Conservation (phyloP, 2,113 vertebrate genomes). For the Sceloporus tristichus region DNA sequence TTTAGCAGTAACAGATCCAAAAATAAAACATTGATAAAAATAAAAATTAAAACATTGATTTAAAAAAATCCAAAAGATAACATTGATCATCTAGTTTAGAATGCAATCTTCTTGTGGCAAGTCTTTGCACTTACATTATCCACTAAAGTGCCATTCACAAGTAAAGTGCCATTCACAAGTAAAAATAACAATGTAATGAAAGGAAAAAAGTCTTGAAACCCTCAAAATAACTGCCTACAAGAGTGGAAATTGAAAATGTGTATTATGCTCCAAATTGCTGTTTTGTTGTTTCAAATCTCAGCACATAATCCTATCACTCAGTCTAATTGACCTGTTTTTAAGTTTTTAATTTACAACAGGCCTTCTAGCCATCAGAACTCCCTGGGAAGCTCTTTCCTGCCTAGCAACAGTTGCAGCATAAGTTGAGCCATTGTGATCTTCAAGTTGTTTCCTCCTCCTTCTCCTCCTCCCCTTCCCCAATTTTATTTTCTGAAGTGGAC, state of each 20-base stretch:
- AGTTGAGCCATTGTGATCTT: not conserved
- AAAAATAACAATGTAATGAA: slow-evolving; percentile 3
- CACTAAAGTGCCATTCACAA: not conserved
- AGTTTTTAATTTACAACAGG: slow-evolving; percentile 26
- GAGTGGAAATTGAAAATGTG: slow-evolving; percentile 1
- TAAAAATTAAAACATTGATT: too few relatives aligned
- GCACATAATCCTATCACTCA: not conserved
- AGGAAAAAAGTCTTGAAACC: not conserved
- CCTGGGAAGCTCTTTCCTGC: not conserved
- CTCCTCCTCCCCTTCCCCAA: slow-evolving; percentile 12
- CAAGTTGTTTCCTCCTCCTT: not conserved
- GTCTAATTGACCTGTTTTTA: slow-evolving; percentile 39
- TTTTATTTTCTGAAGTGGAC: slow-evolving; percentile 27
- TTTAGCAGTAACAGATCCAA: too few relatives aligned
- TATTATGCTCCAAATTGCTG: not conserved
- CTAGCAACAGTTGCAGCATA: slow-evolving; percentile 28
- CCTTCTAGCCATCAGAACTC: not conserved
- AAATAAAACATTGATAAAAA: too few relatives aligned
- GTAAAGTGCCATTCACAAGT: not conserved
- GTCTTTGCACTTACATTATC: not conserved
- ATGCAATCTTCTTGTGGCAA: too few relatives aligned
- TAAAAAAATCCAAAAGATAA: too few relatives aligned
- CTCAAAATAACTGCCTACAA: not conserved
- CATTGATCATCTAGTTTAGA: too few relatives aligned
- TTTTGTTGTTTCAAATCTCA: slow-evolving; percentile 2